phyloP scores from a whole-genome alignment of 2,797 vertebrate genomes.

The Galagoides demidoff region DNA sequence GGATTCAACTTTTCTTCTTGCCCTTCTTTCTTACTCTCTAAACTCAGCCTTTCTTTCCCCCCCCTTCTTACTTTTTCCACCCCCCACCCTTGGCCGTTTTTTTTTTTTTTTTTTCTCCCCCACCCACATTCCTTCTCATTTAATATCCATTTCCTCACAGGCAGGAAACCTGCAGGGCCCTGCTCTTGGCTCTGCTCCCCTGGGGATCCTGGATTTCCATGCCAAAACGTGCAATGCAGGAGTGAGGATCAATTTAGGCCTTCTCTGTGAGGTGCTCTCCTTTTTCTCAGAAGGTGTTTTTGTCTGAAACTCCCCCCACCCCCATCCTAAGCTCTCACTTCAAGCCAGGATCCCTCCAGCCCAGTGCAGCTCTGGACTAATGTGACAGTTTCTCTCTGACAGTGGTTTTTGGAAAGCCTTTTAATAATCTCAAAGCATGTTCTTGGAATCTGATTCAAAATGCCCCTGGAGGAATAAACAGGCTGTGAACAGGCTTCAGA shows the following conservation, averaged over 20 bases:
- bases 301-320: slow-evolving; percentile 72
- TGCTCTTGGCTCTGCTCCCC: slow-evolving; percentile 42
- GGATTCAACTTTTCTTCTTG: background rate
- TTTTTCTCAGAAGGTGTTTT: slow-evolving; percentile 72
- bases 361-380: slow-evolving; percentile 71
- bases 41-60: background rate
- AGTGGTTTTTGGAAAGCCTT: slow-evolving; percentile 79
- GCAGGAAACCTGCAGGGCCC: background rate
- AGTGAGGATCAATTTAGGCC: slow-evolving; percentile 55
- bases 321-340: slow-evolving; percentile 73
- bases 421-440: slow-evolving; percentile 84
- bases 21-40: background rate
- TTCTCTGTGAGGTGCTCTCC: slow-evolving; percentile 67
- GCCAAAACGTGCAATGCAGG: slow-evolving; percentile 62
- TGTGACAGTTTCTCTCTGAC: slow-evolving; percentile 80
- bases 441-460: slow-evolving; percentile 82
- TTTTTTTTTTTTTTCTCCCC: background rate
- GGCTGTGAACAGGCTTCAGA: slow-evolving; percentile 71
- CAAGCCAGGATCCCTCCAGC: slow-evolving; percentile 81
- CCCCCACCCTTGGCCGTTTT: background rate
- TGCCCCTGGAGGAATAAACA: slow-evolving; percentile 79
- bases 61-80: background rate
- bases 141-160: background rate
- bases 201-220: slow-evolving; percentile 34
- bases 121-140: background rate